Evolutionary conservation across 2,797 vertebrate genomes (phyloP).

Genomic region (Molothrus ater): DNA sequence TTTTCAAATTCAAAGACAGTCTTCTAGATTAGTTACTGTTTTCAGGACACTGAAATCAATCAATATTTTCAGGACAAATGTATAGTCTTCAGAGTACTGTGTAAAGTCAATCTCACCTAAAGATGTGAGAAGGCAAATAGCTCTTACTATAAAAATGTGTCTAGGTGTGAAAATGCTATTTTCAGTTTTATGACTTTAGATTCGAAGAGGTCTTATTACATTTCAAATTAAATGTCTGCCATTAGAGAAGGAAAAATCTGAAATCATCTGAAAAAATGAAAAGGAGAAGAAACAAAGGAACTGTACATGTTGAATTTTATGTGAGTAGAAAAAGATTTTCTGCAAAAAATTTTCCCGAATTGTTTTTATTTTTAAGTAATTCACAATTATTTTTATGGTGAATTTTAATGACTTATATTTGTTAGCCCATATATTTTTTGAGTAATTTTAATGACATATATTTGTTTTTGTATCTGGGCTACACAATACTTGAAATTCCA

Average conservation of each 20-base stretch:
- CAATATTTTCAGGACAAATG: neutral
- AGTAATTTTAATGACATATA: neutral
- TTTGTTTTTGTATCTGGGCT: neutral
- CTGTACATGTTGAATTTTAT: neutral
- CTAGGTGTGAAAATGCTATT: neutral
- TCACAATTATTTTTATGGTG: neutral
- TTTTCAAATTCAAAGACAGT: neutral
- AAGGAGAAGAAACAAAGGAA: neutral
- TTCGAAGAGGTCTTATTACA: neutral
- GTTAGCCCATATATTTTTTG: too few relatives aligned
- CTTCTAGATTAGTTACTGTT: neutral
- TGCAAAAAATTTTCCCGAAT: neutral
- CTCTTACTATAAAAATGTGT: neutral
- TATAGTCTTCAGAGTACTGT: neutral
- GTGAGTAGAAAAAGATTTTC: neutral
- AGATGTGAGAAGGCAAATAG: neutral
- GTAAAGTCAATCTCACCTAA: neutral
- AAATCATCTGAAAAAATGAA: neutral
- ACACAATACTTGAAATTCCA: constrained; percentile 34
- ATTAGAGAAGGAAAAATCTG: neutral
- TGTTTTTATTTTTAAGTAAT: constrained; percentile 3
- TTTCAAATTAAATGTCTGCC: constrained; percentile 16
- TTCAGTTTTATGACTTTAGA: constrained; percentile 10
- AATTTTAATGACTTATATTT: neutral
- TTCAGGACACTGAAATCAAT: neutral